These are phyloP conservation scores for Dioctria linearis DNA, from an alignment of 2,888 invertebrate genomes.

Conservation along the genomic window DNA sequence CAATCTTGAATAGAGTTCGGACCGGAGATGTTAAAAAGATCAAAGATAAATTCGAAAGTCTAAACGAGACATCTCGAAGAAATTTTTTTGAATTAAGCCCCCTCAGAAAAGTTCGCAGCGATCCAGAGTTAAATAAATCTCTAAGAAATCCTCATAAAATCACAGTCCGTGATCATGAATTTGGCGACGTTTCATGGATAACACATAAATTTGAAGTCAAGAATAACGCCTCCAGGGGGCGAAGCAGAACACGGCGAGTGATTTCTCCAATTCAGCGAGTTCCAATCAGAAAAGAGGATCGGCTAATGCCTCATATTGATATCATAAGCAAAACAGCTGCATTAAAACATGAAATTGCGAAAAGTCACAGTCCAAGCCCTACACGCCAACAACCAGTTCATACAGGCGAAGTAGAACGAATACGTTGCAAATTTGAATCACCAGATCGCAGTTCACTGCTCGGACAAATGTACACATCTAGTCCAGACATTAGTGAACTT, in stretches of 20 bases:
- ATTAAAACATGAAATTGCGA: constrained; percentile 73
- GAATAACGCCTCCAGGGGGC: constrained; percentile 69
- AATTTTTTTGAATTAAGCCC: constrained; percentile 69
- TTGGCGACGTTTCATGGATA: constrained; percentile 76
- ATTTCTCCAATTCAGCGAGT: constrained; percentile 78
- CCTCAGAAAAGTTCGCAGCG: constrained; percentile 81
- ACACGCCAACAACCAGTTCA: constrained; percentile 66
- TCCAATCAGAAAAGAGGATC: constrained; percentile 78
- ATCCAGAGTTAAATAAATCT: constrained; percentile 80
- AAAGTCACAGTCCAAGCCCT: constrained; percentile 61
- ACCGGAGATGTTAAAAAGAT: constrained; percentile 85
- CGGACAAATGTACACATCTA: constrained; percentile 85
- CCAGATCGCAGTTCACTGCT: constrained; percentile 74
- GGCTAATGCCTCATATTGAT: constrained; percentile 90
- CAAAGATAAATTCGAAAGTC: constrained; percentile 81
- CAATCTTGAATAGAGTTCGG: constrained; percentile 80
- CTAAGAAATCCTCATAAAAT: constrained; percentile 73
- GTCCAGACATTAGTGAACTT: constrained; percentile 84
- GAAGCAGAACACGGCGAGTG: constrained; percentile 72
- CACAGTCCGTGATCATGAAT: constrained; percentile 72
- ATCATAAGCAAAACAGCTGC: constrained; percentile 90
- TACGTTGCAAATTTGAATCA: constrained; percentile 82
- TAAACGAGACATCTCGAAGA: constrained; percentile 59
- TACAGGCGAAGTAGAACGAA: constrained; percentile 80
- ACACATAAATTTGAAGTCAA: constrained; percentile 75